Evolutionary conservation across 2,113 vertebrate species (phyloP).

Genomic region (Ictidomys tridecemlineatus): DNA sequence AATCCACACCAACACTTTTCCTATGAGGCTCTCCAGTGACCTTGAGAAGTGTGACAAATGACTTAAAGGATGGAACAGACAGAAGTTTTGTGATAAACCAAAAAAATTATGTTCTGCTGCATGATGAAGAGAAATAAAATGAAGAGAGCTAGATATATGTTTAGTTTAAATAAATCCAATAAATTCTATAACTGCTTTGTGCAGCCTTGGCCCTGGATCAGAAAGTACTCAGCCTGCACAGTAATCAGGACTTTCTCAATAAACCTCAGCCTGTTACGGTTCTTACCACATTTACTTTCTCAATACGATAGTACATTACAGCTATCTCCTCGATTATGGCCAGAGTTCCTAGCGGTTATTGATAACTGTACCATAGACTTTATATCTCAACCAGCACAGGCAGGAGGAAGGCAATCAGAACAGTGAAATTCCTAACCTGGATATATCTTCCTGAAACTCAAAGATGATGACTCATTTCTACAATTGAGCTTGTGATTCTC

Average conservation of each 20-base stretch:
- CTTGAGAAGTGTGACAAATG: constrained; percentile 86
- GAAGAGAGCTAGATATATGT: constrained; percentile 75
- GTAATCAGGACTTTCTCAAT: constrained; percentile 87
- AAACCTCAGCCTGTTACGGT: constrained; percentile 79
- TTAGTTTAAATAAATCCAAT: constrained; percentile 81
- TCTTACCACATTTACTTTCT: constrained; percentile 84
- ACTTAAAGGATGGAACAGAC: constrained; percentile 78
- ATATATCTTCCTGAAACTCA: constrained; percentile 69
- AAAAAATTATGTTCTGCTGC: constrained; percentile 76
- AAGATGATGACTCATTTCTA: constrained; percentile 73
- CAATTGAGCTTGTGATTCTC: constrained; percentile 77
- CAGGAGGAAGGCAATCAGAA: constrained; percentile 76
- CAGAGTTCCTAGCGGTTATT: constrained; percentile 85
- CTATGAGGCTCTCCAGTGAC: constrained; percentile 80
- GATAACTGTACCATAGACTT: constrained; percentile 82
- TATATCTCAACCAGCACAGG: constrained; percentile 75
- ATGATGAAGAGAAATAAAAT: constrained; percentile 85
- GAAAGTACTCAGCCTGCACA: constrained; percentile 78
- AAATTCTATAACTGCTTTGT: constrained; percentile 81
- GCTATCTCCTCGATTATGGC: constrained; percentile 79
- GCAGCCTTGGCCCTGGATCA: constrained; percentile 64
- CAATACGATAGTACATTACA: constrained; percentile 82
- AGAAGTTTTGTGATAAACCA: constrained; percentile 84
- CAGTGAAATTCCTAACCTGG: constrained; percentile 81
- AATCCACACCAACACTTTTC: constrained; percentile 81